Conservation (phyloP, 2,797 vertebrate species). For the Linurgus olivaceus region DNA sequence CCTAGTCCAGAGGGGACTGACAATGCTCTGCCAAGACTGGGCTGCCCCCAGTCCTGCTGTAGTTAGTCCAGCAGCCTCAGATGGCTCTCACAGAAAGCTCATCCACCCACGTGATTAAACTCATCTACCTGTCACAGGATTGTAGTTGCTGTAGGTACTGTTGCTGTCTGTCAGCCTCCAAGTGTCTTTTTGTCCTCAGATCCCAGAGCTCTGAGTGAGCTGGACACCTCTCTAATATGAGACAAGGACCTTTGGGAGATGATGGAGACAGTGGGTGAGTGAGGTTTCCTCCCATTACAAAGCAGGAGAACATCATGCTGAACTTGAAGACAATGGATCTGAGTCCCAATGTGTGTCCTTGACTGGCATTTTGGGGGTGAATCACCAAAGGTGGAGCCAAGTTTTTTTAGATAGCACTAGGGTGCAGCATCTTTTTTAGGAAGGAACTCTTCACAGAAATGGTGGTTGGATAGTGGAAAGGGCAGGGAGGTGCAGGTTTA, state of each 20-base stretch:
- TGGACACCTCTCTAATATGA: neutral
- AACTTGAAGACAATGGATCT: constrained; percentile 21
- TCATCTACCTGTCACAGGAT: neutral
- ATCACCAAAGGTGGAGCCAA: neutral
- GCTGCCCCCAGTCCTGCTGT: neutral
- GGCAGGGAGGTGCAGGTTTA: neutral
- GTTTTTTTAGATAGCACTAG: neutral
- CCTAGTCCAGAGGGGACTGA: neutral
- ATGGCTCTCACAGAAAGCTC: neutral
- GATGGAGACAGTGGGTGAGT: neutral
- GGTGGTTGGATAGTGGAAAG: neutral
- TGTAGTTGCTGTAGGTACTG: neutral
- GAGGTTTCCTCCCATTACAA: neutral
- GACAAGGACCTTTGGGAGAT: neutral
- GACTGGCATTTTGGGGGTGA: neutral
- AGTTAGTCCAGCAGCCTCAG: neutral
- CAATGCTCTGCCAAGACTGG: fast-evolving
- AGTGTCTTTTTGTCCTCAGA: neutral
- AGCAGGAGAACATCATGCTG: neutral
- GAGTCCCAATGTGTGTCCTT: neutral
- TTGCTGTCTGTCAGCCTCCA: neutral
- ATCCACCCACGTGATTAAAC: fast-evolving
- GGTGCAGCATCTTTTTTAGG: neutral
- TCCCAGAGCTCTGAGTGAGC: neutral
- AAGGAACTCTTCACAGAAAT: neutral